phyloP scores from a whole-genome alignment of 2,113 vertebrate species.

The Mastomys natalensis region DNA sequence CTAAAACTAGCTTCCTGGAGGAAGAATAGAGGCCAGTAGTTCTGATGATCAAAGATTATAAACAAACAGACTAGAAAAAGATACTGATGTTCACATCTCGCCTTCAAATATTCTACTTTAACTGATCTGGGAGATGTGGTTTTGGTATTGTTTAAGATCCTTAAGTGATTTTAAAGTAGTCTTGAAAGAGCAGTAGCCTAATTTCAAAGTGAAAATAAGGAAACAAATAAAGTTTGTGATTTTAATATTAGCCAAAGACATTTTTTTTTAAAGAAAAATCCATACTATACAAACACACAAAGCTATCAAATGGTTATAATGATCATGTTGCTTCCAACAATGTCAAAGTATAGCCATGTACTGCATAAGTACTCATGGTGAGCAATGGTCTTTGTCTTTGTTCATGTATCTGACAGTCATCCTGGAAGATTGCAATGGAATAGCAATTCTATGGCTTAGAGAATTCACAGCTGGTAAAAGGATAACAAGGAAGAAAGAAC shows the following conservation, averaged over 20 bases:
- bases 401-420: not conserved
- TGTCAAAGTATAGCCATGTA: not conserved
- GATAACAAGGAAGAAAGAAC: not conserved
- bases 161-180: not conserved
- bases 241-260: not conserved
- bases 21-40: not conserved
- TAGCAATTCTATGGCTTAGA: not conserved
- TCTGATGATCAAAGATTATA: not conserved
- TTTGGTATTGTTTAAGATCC: not conserved
- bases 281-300: not conserved
- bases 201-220: not conserved
- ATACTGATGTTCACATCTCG: not conserved
- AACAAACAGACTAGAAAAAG: not conserved
- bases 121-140: not conserved
- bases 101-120: not conserved
- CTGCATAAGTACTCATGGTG: not conserved
- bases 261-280: not conserved
- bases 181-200: not conserved
- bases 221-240: not conserved
- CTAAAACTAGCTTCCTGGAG: not conserved
- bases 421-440: not conserved
- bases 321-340: not conserved
- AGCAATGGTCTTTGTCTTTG: too few relatives aligned
- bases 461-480: not conserved
- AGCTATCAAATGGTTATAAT: not conserved